Percentiles rank a stretch among this genome's conserved stretches.
Evolutionary conservation across 2,888 invertebrate genomes (phyloP).

Genomic region (Microctonus brassicae): DNA sequence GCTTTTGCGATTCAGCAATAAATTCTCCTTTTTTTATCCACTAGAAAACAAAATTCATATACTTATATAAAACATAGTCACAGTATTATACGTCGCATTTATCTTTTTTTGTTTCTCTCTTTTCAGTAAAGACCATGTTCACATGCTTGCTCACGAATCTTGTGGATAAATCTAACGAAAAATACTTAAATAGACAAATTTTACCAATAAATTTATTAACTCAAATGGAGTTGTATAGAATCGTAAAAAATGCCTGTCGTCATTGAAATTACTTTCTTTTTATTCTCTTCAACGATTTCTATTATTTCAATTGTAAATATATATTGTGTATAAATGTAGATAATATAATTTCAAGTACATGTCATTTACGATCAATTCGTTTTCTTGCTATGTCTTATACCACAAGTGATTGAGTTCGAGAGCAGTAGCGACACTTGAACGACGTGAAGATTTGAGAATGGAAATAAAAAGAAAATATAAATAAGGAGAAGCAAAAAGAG

Average conservation of each 20-base stretch:
- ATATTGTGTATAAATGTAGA: neutral
- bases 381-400: neutral
- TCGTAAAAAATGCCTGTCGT: neutral
- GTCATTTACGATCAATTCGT: conserved; percentile 26
- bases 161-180: neutral
- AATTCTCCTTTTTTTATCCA: conserved; percentile 2
- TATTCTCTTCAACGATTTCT: no score
- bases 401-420: neutral
- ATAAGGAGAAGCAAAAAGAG: neutral
- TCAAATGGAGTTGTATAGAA: neutral
- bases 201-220: neutral
- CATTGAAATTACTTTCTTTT: no score
- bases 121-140: conserved; percentile 1
- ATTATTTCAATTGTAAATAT: no score
- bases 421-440: conserved; percentile 33
- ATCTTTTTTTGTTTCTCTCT: neutral
- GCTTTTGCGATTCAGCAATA: conserved; percentile 13
- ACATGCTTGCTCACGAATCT: conserved; percentile 24
- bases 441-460: neutral
- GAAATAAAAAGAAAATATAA: neutral
- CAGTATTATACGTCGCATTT: neutral
- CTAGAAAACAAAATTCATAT: neutral
- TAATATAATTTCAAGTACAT: conserved; percentile 10
- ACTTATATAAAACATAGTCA: neutral
- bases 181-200: neutral